Percentiles rank a stretch among this genome's conserved stretches.
Conservation (phyloP, 2,888 invertebrate species). For the Papilio gigon region DNA sequence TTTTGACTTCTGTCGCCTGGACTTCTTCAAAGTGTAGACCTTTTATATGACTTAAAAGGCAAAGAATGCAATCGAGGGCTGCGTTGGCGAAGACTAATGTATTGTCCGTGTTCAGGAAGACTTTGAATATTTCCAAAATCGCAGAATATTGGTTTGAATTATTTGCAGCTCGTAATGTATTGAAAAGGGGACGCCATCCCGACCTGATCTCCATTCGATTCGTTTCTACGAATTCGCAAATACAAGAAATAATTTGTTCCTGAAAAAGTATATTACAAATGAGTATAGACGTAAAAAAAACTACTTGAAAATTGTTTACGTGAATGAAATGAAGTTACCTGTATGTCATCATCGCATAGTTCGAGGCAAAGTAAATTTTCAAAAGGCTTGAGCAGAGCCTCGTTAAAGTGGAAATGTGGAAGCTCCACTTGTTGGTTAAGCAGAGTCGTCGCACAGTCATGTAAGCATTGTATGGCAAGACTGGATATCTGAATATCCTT, state of each 20-base stretch:
- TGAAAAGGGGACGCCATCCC: conserved; percentile 98
- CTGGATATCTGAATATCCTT: conserved; percentile 94
- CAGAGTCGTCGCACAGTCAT: conserved; percentile 94
- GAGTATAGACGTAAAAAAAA: not conserved
- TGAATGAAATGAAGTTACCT: conserved; percentile 83
- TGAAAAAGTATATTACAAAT: conserved; percentile 64
- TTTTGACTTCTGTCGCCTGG: conserved; percentile 73
- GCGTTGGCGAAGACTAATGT: conserved; percentile 96
- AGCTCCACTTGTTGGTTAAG: conserved; percentile 93
- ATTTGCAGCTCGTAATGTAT: conserved; percentile 93
- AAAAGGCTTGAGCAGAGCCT: conserved; percentile 96
- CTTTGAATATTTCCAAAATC: conserved; percentile 95
- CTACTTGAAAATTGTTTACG: not conserved
- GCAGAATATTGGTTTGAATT: conserved; percentile 88
- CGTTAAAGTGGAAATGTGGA: conserved; percentile 97
- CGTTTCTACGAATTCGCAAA: conserved; percentile 97
- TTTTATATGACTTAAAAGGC: conserved; percentile 89
- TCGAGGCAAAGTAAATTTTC: conserved; percentile 97
- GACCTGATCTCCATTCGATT: conserved; percentile 96
- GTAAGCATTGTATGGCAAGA: conserved; percentile 94
- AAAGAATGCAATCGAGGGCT: conserved; percentile 95
- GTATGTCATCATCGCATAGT: conserved; percentile 95
- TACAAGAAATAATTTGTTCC: conserved; percentile 95
- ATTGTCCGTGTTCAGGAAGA: conserved; percentile 96
- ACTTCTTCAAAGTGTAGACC: conserved; percentile 85